Base-by-base conservation (phyloP, 2,797 vertebrate species). In the Enteromius fasciolatus region DNA sequence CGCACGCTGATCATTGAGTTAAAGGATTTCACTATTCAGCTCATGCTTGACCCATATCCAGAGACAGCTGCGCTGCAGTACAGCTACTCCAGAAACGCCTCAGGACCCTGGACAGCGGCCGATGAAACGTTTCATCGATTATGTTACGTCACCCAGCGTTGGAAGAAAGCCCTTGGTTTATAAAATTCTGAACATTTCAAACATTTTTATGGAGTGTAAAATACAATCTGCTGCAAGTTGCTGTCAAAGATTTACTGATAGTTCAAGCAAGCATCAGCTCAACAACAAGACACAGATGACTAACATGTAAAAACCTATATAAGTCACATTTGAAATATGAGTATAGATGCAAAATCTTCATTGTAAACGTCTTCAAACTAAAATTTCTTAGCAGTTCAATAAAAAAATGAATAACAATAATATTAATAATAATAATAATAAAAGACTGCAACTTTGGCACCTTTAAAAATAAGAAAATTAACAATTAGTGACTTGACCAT, bases 21-120 rank as follows among this genome's bases (percentile, higher is more conserved):
- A 17, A 80, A 63, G 31, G n/a, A 66, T 59, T 61, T 85, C 17
- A 70, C 23, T 36, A 77, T 77, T 50, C 57, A 66, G 67, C 36
- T 75, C 76, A 84, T 75, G 82, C 48, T 79, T 79, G 82, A 84
- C 82, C 82, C 77, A 84, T 25, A 67, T 84, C 69, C 61, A 36
- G 14, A 79, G 48, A 61, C 82, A 84, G 69, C 23, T 76, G 48
- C 8, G 54, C n/a, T 68, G 73, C 25, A 61, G 52, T 12, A n/a
- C 11, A 72, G 17, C 52, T 61, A 44, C 72, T 67, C n/a, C 31
- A 76, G 69, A 84, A 67, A 66, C 61, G 25, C 36, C 18, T 57
- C 81, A 86, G 85, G 81, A 86, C 85, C 85, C n/a, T 86, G 85
- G 85, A 86, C 81, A 86, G 85, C 85, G 74, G 52, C 66, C 25